Base-by-base conservation (phyloP, 2,113 vertebrate species). In the Mionectes macconnelli region DNA sequence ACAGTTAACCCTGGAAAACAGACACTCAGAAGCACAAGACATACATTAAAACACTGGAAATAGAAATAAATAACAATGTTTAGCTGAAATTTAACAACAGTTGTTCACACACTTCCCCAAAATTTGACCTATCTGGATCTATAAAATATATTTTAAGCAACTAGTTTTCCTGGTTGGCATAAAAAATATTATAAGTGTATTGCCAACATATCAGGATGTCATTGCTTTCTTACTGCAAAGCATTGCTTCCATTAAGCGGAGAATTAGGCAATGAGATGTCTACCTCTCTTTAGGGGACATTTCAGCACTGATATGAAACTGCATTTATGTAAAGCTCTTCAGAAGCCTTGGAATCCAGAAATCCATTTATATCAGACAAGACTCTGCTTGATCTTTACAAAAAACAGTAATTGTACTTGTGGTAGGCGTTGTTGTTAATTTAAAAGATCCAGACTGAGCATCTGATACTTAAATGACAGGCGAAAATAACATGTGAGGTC, bases 1-100 rank as follows among this genome's bases (percentile, higher is more conserved):
- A 80, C 68, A 70, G 87, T 98, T 96, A 98, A 91, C 86, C 39
- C 62, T 4, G 30, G 93, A 91, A 92, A 92, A 40, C 64, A 82
- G 83, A 86, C 56, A 10, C 8, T 9, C 3, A 19, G 50, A 57
- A 85, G 35, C 76, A 91, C 89, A 97, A 94, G 37, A 45, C 56
- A 90, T 75, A 97, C 8, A 16, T 47, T 68, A 47, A 68, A 89
- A 87, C 73, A 62, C 60, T 42, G 37, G 60, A 94, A 93, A 57
- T 37, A 75, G 66, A 85, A 81, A 84, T 56, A 88, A 76, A 40
- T 47, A 79, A 79, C 78, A 90, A 75, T 0, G 13, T 69, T 93
- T 92, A 89, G 78, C 62, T 94, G 60, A 62, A 93, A 91, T 89
- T 96, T 91, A 77, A 59, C 53, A 33, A 73, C 55, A 69, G 50